Conservation (phyloP, 2,888 invertebrate species). For the Galeruca laticollis region DNA sequence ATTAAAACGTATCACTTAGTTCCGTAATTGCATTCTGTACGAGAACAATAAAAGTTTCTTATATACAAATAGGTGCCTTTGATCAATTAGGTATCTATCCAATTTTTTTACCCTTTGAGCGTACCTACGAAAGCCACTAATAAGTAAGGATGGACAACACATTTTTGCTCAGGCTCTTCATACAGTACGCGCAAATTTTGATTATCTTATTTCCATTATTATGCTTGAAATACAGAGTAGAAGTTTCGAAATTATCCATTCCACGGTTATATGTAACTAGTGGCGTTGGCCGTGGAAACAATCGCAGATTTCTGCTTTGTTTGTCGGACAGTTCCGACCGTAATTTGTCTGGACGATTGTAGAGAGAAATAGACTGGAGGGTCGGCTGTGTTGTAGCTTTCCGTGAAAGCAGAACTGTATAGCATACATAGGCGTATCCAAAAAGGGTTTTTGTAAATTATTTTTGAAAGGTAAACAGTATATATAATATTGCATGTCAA, state of each 20-base stretch:
- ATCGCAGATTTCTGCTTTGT: conserved; percentile 61
- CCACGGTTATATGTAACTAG: conserved; percentile 69
- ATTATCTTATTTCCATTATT: conserved; percentile 69
- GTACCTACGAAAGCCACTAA: conserved; percentile 10
- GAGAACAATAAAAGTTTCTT: neutral
- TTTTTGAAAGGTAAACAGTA: too few relatives aligned
- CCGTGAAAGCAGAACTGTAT: conserved; percentile 68
- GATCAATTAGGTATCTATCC: neutral
- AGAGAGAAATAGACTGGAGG: conserved; percentile 68
- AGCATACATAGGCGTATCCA: conserved; percentile 55
- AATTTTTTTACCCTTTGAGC: neutral
- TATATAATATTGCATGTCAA: too few relatives aligned
- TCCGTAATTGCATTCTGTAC: neutral
- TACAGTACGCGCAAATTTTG: conserved; percentile 64
- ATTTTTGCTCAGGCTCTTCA: conserved; percentile 41
- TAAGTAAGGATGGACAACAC: conserved; percentile 1
- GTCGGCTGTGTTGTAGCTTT: conserved; percentile 66
- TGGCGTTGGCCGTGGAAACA: conserved; percentile 58
- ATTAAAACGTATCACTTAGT: neutral
- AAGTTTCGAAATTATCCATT: conserved; percentile 69
- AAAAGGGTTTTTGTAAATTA: too few relatives aligned
- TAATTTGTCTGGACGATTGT: conserved; percentile 60
- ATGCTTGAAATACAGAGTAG: conserved; percentile 68
- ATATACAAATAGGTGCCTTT: neutral
- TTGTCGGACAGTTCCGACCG: conserved; percentile 55